Base-by-base conservation (phyloP, 1,140 invertebrate species). In the Ips typographus region DNA sequence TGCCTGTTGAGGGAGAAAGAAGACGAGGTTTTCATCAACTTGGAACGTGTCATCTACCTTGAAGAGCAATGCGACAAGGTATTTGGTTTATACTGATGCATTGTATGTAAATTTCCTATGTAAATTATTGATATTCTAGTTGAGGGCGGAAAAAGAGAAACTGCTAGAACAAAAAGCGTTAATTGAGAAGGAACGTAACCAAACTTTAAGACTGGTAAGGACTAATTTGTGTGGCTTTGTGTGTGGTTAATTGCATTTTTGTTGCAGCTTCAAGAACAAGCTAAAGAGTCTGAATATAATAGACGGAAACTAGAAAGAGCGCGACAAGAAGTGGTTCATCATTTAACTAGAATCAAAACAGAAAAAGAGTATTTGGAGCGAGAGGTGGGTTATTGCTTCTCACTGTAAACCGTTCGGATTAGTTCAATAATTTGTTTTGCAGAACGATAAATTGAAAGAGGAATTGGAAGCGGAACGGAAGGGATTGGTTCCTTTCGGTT, bases 11-110 rank as follows among this genome's bases (percentile, higher is more conserved):
- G 83, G 40, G 84, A 86, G 65, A 88, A 87, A 73, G 87, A 88
- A 73, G 86, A 87, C 66, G 87, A 88, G 70, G 81, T 88, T 38
- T 88, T 88, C 73, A 71, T 86, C 1, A 86, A 88, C 68, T 76
- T 88, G 43, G 87, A 88, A 74, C 79, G 83, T 49, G 84, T 83
- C 42, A 80, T 88, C 3, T 82, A 85, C 40, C 77, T 88, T 41
- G 87, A 88, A 71, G 87, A 88, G 69, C 86, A 88, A 70, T 83
- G 84, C 60, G 86, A 87, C 70, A 80, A 80, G 74, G 79, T 80
- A 68, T 22, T 22, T 22, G 22, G 22, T 22, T 22, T 22, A 22
- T 22, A 22, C 22, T 22, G 22, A 22, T 22, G 22, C 36, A n/a
- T 55, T 8, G 7, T 55, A 55, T 55, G 7, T 55, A 7, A 36